Base-by-base conservation (phyloP, 2,113 vertebrate genomes). In the Rhabdornis inornatus region DNA sequence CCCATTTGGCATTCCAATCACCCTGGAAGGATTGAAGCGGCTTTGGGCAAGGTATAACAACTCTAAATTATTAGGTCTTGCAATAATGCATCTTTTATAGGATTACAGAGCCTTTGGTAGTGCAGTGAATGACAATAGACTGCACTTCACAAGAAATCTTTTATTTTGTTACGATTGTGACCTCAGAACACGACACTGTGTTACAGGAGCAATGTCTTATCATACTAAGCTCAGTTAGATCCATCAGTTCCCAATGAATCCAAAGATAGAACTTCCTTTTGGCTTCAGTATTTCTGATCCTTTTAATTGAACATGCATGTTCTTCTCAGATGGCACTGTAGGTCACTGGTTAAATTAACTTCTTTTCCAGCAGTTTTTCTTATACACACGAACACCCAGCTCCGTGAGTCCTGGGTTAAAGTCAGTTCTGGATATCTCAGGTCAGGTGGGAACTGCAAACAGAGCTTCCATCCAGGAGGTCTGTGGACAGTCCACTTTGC, bases 1-100 rank as follows among this genome's bases (percentile, higher is more conserved):
- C 5, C 95, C 96, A 12, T 98, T 97, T 50, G 91, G 91, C 57
- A 97, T 98, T 68, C 98, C 97, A 13, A 66, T 98, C 74, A 98
- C 95, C 7, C 88, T 92, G 0, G 89, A 95, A n/a, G 97, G 98
- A 74, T 98, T 98, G 61, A 98, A 98, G 79, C 97, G 98, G 92
- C 97, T 99, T 47, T 98, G 98, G 97, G 69, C 83, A 55, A 98
- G 97, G 98, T 98, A 84, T 93, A 97, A 42, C 47, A 89, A 21
- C 17, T 39, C 66, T 60, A 61, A 64, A 59, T 23, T 30, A 77
- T 72, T 74, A 65, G 33, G 24, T 83, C 17, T 50, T 56, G 25
- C 42, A 69, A 24, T 15, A 25, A 21, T 25, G 53, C 31, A 88
- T 68, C 49, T 90, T 94, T 60, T 90, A 88, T 55, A 61, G 50